Evolutionary conservation across 2,113 vertebrate genomes (phyloP), one percentile per base, ranked within the genome.

Genomic region (Uropsilus gracilis): DNA sequence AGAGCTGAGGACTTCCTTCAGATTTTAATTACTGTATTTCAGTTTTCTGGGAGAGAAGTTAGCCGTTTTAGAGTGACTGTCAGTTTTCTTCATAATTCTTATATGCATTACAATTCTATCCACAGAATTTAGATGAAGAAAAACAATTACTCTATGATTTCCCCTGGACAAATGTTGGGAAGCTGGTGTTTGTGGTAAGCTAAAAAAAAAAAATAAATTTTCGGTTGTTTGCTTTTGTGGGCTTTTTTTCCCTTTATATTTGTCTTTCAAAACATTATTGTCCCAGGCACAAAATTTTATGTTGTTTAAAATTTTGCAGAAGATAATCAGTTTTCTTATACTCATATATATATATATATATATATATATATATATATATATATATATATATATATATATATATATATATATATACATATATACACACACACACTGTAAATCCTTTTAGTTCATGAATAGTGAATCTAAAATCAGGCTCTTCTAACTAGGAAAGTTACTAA

Each of bases 101-200:
- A 2, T 37, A 2, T 86, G 24, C 59, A 39, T 90, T 73, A 26
- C 87, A 61, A 44, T 77, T 97, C 66, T 94, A 86, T 77, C 90
- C 59, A 24, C 98, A 99, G 99, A 99, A 99, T 91, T 95, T 99
- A 68, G 99, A 99, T 9, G 98, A 99, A 24, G 99, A 99, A 75
- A 99, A 99, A 96, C 99, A 99, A 86, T 98, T 99, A 89, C 97
- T 99, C 90, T 99, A 99, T 0, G 99, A 99, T 96, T 99, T 99
- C 94, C 99, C 99, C 1, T 99, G 99, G 99, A 99, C 99, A 71
- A 99, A 99, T 0, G 99, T 99, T 97, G 99, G 99, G 50, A 99
- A 99, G 89, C 98, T 99, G 89, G 99, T 99, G 13, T 99, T 99
- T 92, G 99, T 99, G 99, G 99, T 99, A 97, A 99, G 99, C 99